Percentiles rank a stretch among this genome's conserved stretches.
Conservation (phyloP, 2,113 vertebrate species). For the Microcebus ravelobensis region DNA sequence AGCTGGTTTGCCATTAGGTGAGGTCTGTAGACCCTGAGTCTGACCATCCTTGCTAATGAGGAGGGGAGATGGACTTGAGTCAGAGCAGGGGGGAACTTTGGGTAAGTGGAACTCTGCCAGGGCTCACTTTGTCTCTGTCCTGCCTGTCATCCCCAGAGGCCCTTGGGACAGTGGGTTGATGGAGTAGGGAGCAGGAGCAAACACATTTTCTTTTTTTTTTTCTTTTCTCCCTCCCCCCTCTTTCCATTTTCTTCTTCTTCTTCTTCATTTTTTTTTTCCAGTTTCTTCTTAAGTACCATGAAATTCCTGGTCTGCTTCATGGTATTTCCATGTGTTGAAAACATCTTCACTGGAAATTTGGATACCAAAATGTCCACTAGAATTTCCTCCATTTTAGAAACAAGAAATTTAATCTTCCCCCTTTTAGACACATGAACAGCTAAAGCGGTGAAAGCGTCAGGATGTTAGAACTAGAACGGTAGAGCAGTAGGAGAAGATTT, state of each 20-base stretch:
- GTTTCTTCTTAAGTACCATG: slow-evolving; percentile 51
- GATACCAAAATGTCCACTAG: slow-evolving; percentile 61
- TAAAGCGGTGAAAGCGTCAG: not conserved
- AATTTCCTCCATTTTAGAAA: slow-evolving; percentile 59
- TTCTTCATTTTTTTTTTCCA: too few species aligned
- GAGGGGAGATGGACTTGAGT: not conserved
- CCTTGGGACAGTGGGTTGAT: slow-evolving; percentile 19
- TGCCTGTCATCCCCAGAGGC: not conserved
- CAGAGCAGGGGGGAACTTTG: not conserved
- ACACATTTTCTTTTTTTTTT: not conserved
- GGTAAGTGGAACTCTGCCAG: not conserved
- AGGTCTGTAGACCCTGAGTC: not conserved
- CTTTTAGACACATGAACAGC: not conserved
- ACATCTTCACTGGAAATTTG: slow-evolving; percentile 57
- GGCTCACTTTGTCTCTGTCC: slow-evolving; percentile 28
- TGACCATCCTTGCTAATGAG: not conserved
- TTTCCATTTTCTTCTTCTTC: not conserved
- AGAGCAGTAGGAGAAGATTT: slow-evolving; percentile 20
- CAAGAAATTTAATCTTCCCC: slow-evolving; percentile 39
- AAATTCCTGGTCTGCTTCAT: slow-evolving; percentile 49
- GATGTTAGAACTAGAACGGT: not conserved
- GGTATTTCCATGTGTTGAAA: slow-evolving; percentile 64
- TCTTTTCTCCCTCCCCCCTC: not conserved
- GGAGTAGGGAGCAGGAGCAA: not conserved
- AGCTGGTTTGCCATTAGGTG: not conserved